Conservation (phyloP, 1,140 invertebrate genomes). For the Goniozus legneri region DNA sequence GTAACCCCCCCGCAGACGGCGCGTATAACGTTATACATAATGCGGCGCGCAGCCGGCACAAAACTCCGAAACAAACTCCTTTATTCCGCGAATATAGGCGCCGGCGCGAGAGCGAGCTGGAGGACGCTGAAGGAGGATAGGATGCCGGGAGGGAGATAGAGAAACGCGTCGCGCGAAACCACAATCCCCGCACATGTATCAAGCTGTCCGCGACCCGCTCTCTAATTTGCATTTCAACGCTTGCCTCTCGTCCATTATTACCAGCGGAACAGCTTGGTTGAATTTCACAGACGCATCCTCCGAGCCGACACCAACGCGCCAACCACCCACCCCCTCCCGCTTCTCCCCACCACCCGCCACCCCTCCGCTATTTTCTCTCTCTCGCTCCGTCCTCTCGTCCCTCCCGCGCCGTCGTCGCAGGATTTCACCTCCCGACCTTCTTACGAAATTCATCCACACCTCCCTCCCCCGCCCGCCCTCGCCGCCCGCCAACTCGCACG, state of each 20-base stretch:
- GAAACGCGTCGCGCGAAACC: constrained; percentile 44
- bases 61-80: constrained; percentile 48
- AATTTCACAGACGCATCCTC: constrained; percentile 43
- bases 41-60: constrained; percentile 15
- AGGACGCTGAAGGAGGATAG: not conserved
- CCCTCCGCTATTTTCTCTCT: not conserved
- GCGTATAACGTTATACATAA: constrained; percentile 26
- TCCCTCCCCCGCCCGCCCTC: constrained; percentile 2
- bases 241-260: constrained; percentile 51
- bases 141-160: constrained; percentile 4
- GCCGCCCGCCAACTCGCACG: too few relatives aligned
- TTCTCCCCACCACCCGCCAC: not conserved
- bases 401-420: not conserved
- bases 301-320: not conserved
- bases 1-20: constrained; percentile 15
- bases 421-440: constrained; percentile 3
- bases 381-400: not conserved
- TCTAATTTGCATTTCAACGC: constrained; percentile 55
- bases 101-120: too few relatives aligned
- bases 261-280: constrained; percentile 41
- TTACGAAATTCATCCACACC: not conserved
- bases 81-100: constrained; percentile 47
- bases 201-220: constrained; percentile 50
- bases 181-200: constrained; percentile 53
- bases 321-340: not conserved